Percentiles rank a stretch among this genome's conserved stretches.
phyloP scores from a whole-genome alignment of 2,888 invertebrate species.

The Calameuta pallipes region DNA sequence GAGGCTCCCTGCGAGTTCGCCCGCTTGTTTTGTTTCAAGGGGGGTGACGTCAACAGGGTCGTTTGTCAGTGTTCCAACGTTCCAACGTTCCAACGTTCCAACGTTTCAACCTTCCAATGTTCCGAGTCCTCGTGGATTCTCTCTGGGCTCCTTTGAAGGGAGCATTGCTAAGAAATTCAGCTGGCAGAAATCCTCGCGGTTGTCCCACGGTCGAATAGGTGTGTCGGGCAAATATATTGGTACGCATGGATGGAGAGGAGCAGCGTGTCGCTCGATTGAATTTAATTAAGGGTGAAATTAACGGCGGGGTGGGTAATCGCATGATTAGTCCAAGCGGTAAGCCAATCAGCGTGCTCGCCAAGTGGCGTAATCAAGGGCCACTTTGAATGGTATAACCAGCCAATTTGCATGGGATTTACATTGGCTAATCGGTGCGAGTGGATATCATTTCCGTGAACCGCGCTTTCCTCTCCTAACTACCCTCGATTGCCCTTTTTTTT shows the following conservation, averaged over 20 bases:
- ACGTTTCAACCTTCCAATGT: neutral
- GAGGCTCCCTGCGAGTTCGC: conserved; percentile 37
- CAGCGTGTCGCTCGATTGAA: conserved; percentile 47
- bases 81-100: neutral
- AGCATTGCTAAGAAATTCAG: no score
- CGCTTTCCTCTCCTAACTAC: no score
- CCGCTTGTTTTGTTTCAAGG: conserved; percentile 55
- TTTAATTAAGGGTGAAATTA: conserved; percentile 63
- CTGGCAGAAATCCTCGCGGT: neutral
- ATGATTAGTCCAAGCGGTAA: conserved; percentile 54
- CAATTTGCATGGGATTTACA: conserved; percentile 61
- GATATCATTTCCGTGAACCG: no score
- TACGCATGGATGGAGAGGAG: neutral
- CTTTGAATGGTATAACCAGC: conserved; percentile 48
- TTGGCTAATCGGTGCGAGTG: conserved; percentile 41
- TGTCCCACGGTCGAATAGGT: neutral
- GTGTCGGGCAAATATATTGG: no score
- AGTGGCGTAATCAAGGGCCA: conserved; percentile 52
- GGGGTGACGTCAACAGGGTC: conserved; percentile 61
- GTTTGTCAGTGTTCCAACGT: conserved; percentile 49
- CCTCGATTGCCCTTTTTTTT: no score
- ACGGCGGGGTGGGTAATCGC: conserved; percentile 52
- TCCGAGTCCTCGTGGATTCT: conserved; percentile 14
- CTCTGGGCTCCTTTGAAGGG: conserved; percentile 1
- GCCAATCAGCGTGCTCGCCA: conserved; percentile 56